phyloP scores from a whole-genome alignment of 2,113 vertebrate genomes.

The Sitta europaea region DNA sequence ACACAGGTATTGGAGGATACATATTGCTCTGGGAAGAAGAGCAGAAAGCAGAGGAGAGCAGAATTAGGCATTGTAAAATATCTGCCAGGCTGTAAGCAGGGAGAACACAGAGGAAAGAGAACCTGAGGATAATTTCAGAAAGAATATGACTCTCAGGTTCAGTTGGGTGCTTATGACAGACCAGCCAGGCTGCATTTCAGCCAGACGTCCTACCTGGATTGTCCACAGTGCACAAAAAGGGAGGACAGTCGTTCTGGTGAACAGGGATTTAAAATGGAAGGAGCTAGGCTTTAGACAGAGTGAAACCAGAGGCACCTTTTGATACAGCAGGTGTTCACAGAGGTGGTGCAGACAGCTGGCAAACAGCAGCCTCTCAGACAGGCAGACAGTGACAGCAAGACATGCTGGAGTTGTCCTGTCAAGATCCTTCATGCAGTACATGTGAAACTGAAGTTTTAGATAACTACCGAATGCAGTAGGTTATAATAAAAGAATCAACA shows the following conservation, averaged over 20 bases:
- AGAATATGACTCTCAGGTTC: neutral
- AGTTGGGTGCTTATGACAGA: neutral
- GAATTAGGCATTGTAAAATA: neutral
- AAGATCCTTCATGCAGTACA: neutral
- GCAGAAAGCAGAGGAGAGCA: neutral
- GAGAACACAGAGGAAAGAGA: neutral
- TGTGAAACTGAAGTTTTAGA: neutral
- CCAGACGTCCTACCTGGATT: neutral
- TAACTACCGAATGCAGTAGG: neutral
- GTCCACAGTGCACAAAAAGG: neutral
- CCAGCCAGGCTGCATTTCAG: neutral
- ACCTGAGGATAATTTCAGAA: neutral
- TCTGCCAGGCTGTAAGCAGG: neutral
- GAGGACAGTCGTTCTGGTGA: neutral
- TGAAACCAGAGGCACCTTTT: neutral
- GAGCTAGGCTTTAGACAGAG: neutral
- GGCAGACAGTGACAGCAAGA: neutral
- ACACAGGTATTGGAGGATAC: neutral
- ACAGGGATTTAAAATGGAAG: neutral
- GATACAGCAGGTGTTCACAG: neutral
- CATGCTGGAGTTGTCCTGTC: neutral
- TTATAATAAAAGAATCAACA: neutral
- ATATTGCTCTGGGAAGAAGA: neutral
- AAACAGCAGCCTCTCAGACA: neutral
- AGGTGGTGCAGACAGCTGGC: neutral